A percentile compares a stretch with the other conserved stretches of the same genome.
phyloP scores from a whole-genome alignment of 2,113 vertebrate species.

The Struthio camelus region DNA sequence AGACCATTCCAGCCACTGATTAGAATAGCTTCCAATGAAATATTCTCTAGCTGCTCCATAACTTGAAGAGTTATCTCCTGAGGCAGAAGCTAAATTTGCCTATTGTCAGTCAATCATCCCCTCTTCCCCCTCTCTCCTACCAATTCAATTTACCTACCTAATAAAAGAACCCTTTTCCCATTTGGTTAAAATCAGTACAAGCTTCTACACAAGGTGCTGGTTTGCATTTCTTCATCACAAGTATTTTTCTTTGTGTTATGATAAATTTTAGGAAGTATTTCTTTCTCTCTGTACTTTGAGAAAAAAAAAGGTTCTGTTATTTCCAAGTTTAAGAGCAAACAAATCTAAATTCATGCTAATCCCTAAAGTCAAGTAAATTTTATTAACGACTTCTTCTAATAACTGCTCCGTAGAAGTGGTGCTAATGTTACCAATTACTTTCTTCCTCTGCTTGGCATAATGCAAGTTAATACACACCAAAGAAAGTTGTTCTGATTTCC shows the following conservation, averaged over 20 bases:
- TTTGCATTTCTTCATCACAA: neutral
- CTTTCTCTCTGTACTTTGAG: neutral
- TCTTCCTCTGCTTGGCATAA: neutral
- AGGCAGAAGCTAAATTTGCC: neutral
- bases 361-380: slow-evolving; percentile 19
- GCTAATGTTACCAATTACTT: neutral
- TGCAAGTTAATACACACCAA: slow-evolving; percentile 27
- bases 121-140: neutral
- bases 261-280: neutral
- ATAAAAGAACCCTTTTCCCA: neutral
- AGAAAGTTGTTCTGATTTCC: neutral
- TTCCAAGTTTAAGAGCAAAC: neutral
- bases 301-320: slow-evolving; percentile 2
- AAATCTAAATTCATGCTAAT: slow-evolving; percentile 25
- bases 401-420: slow-evolving; percentile 23
- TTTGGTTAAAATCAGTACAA: neutral
- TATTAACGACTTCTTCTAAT: neutral
- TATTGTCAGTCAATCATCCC: neutral
- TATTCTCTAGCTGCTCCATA: neutral
- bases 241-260: neutral
- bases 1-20: neutral
- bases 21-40: neutral
- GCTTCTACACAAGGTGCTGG: neutral
- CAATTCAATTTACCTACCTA: neutral
- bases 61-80: neutral